Evolutionary conservation across 1,140 invertebrate genomes (phyloP), one percentile per base, ranked within the genome.

Genomic region (Oryctes rhinoceros): DNA sequence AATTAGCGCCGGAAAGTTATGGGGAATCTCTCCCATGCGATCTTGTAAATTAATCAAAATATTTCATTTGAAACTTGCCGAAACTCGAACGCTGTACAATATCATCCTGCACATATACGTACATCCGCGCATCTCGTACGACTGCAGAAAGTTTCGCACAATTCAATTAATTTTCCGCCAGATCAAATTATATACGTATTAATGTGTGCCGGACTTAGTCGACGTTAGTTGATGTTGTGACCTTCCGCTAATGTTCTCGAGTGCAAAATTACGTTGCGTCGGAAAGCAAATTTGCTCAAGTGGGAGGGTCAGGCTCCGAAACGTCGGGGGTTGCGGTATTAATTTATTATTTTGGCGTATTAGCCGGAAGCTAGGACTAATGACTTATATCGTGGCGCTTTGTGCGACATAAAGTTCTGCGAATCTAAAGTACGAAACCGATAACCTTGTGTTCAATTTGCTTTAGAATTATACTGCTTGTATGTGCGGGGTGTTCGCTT

Each of bases 21-120:
- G 13, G 24, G n/a, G n/a, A 59, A 59, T 59, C 18, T 18, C 15
- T 59, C 53, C 15, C 53, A 18, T n/a, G 53, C 53, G 15, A 59
- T 71, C 65, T 71, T 71, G 18, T 71, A 71, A 71, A 71, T 71
- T 71, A 71, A 71, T 71, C 65, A 71, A 71, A 71, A 71, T 24
- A 71, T 71, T 71, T 71, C 65, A 37, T 71, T 71, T 30, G 37
- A 71, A 71, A 71, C 65, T 71, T 71, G 24, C 65, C 20, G 20
- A 71, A 71, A 71, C 65, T 35, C 24, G 65, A 71, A 20, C 24
- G 2, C 35, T 11, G 24, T 35, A 71, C 39, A 44, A 3, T 44
- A 44, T 44, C 9, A 1, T 5, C 9, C 39, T 7, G 39, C 39
- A n/a, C n/a, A n/a, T n/a, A 44, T 44, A 44, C 3, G 5, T 44